A percentile compares a stretch with the other conserved stretches of the same genome.
These are phyloP conservation scores for Embiotoca jacksoni DNA, from an alignment of 2,113 vertebrate species.

Conservation along the genomic window DNA sequence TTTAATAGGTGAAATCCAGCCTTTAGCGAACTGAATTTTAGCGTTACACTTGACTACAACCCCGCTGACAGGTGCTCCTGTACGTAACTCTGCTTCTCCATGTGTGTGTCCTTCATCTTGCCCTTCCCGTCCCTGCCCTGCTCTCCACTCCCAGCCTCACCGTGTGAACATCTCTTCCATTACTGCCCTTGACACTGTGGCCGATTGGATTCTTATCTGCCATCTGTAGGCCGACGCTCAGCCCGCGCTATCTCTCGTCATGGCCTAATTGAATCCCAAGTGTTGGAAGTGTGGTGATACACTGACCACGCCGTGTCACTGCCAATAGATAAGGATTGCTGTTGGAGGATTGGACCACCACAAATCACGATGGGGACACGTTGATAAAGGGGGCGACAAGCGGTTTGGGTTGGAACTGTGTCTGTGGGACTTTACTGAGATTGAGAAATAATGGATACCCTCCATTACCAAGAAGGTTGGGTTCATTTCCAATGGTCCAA, in stretches of 20 bases:
- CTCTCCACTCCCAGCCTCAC: conserved; percentile 23
- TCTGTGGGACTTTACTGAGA: conserved; percentile 44
- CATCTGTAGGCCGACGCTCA: conserved; percentile 63
- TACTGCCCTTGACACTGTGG: conserved; percentile 72
- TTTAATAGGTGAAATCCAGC: not conserved
- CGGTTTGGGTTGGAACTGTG: conserved; percentile 37
- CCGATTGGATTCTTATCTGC: conserved; percentile 82
- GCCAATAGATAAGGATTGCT: conserved; percentile 74
- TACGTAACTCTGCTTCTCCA: not conserved
- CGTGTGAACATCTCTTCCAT: conserved; percentile 71
- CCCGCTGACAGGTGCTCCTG: too few relatives aligned
- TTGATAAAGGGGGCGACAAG: conserved; percentile 67
- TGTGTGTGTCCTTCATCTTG: conserved; percentile 68
- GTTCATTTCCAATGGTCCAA: conserved; percentile 56
- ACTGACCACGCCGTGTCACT: conserved; percentile 71
- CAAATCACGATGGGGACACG: conserved; percentile 60
- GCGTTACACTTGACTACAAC: not conserved
- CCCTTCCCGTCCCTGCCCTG: conserved; percentile 44
- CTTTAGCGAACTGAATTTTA: not conserved
- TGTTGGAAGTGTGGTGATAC: conserved; percentile 76
- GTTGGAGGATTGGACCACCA: conserved; percentile 63
- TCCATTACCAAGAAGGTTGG: conserved; percentile 64
- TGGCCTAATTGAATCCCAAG: conserved; percentile 82
- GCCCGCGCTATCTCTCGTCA: conserved; percentile 62
- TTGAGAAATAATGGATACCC: conserved; percentile 67